Percentiles rank a stretch among this genome's conserved stretches.
Conservation (phyloP, 2,888 invertebrate genomes). For the Sialis lutaria region DNA sequence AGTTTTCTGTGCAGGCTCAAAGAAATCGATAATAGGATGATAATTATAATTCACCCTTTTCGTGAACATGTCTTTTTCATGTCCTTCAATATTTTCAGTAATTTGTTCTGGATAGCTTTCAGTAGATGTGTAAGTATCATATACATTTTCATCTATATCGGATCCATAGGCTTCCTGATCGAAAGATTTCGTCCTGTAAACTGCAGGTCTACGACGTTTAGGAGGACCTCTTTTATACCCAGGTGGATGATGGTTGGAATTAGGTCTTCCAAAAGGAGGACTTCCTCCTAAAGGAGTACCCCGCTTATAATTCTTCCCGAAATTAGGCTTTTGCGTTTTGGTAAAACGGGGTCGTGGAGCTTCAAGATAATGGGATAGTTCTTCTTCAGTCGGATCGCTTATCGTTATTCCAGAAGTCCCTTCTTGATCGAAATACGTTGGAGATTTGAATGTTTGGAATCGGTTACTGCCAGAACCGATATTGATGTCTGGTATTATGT, state of each 20-base stretch:
- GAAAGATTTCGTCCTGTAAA: not conserved
- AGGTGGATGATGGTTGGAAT: not conserved
- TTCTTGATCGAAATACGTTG: not conserved
- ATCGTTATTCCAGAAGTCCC: not conserved
- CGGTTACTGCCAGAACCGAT: not conserved
- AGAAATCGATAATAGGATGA: conserved; percentile 70
- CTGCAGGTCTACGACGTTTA: conserved; percentile 1
- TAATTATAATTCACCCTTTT: conserved; percentile 63
- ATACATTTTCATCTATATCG: conserved; percentile 6
- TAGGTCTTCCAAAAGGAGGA: not conserved
- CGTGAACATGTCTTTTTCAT: conserved; percentile 15
- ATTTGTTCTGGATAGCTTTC: conserved; percentile 18
- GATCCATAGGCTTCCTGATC: not conserved
- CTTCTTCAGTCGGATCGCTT: not conserved
- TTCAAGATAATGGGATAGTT: conserved; percentile 7
- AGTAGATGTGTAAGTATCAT: conserved; percentile 17
- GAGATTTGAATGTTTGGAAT: not conserved
- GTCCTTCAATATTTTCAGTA: conserved; percentile 15
- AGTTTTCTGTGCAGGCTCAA: conserved; percentile 27
- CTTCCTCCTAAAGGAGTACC: not conserved
- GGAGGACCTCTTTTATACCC: not conserved
- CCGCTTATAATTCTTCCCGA: not conserved
- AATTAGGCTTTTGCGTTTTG: conserved; percentile 1
- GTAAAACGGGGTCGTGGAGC: conserved; percentile 5
- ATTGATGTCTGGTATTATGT: not conserved